Percentiles rank a stretch among this genome's conserved stretches.
Conservation (phyloP, 1,140 invertebrate species). For the Heliconius hermathena region DNA sequence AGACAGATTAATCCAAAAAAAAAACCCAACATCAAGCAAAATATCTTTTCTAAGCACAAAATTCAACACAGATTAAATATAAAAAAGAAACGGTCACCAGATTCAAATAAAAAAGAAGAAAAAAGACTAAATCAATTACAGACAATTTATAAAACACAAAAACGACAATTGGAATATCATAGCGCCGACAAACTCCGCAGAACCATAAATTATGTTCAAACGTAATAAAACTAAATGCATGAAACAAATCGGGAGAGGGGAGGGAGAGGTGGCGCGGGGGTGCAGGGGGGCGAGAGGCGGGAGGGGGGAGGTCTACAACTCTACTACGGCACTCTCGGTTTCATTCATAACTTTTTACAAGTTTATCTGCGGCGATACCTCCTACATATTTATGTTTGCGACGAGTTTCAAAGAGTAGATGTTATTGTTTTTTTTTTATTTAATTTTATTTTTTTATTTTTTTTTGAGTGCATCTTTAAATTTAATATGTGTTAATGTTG, state of each 20-base stretch:
- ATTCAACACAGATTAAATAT: not conserved
- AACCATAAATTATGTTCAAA: conserved; percentile 67
- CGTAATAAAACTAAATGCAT: conserved; percentile 78
- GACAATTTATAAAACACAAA: conserved; percentile 25
- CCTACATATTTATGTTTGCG: conserved; percentile 81
- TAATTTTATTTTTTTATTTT: not conserved
- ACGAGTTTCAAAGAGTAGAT: conserved; percentile 63
- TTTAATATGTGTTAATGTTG: not conserved
- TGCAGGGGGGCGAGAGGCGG: conserved; percentile 33
- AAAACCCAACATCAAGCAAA: not conserved
- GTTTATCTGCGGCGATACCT: conserved; percentile 80
- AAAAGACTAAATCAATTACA: conserved; percentile 21
- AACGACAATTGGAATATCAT: conserved; percentile 17
- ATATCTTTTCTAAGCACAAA: not conserved
- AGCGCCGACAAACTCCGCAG: conserved; percentile 35
- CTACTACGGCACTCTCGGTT: conserved; percentile 80
- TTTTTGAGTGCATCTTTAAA: not conserved
- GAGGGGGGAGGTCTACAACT: conserved; percentile 64
- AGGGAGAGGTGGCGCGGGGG: conserved; percentile 36
- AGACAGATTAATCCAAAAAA: not conserved
- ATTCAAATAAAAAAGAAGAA: conserved; percentile 2
- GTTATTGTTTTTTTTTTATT: conserved; percentile 25
- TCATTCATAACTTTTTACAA: conserved; percentile 82
- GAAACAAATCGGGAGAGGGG: conserved; percentile 65
- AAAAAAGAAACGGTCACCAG: not conserved